Percentiles rank a stretch among this genome's conserved stretches.
Evolutionary conservation across 2,888 invertebrate species (phyloP).

Genomic region (Amphipyra berbera): DNA sequence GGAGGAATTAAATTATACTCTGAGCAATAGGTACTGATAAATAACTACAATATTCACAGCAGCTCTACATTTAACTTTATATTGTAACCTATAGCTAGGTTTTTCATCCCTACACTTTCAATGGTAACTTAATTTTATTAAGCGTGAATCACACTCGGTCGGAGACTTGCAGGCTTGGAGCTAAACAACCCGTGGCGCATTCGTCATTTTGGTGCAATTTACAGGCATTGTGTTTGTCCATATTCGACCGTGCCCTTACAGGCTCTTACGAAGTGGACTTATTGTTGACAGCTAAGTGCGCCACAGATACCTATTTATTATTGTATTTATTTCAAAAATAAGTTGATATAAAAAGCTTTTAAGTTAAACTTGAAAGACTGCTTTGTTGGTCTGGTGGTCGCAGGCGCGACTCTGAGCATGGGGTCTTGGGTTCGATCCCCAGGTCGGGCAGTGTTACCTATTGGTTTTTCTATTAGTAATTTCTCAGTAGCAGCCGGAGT

Average conservation of each 20-base stretch:
- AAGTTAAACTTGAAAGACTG: no score
- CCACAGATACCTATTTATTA: slow-evolving; percentile 29
- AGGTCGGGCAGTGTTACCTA: no score
- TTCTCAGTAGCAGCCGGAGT: no score
- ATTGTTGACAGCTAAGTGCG: slow-evolving; percentile 59
- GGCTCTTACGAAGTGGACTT: slow-evolving; percentile 57
- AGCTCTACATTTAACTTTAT: no score
- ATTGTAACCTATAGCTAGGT: neutral
- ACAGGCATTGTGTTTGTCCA: slow-evolving; percentile 70
- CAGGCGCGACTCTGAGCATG: no score
- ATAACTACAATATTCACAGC: no score
- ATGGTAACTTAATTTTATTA: slow-evolving; percentile 34
- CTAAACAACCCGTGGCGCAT: slow-evolving; percentile 52
- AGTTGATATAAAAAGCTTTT: neutral
- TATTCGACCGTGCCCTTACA: slow-evolving; percentile 66
- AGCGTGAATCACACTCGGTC: slow-evolving; percentile 44
- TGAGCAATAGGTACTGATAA: no score
- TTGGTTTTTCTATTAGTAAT: no score
- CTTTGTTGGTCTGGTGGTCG: no score
- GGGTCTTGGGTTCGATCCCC: no score
- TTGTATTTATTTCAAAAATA: neutral
- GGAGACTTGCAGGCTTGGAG: slow-evolving; percentile 13
- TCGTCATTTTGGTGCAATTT: slow-evolving; percentile 69
- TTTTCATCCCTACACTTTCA: slow-evolving; percentile 11
- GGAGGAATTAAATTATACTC: no score